Base-by-base conservation (phyloP, 2,888 invertebrate genomes). In the Agrochola circellaris region DNA sequence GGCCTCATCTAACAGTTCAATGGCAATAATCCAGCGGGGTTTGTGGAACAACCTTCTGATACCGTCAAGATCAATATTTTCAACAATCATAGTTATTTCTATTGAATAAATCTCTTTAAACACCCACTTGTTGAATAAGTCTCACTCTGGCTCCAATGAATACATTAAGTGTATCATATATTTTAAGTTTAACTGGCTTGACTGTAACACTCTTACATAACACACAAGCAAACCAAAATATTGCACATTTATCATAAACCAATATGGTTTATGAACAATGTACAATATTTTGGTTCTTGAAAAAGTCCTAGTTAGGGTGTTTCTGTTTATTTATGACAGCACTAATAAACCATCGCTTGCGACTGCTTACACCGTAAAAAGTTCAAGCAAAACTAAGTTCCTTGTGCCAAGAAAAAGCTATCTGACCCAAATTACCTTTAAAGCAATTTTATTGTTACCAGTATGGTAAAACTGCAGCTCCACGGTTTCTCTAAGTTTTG, bases 41-140 rank as follows among this genome's bases (percentile, higher is more conserved):
- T 72, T 62, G 9, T 70, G 15, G 15, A 62, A 38, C 7, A 20
- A n/a, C 13, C 15, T 23, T 60, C 42, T 45, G 15, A 23, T 11
- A 81, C 23, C 11, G 48, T 15, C 15, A 80, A 13, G 7, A 62
- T 62, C 8, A 23, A 26, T 34, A 26, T 23, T 23, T 9, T 30
- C 23, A 13, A 38, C 13, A n/a, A 8, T 69, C 8, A 5, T 65
- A 34, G 23, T 70, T 51, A 79, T 45, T 34, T 45, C 15, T 26
- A 20, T 38, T 8, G 2, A 73, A 38, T 38, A 62, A 9, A 62
- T 80, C 34, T 81, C 4, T 80, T 65, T 73, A 23, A 58, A 42
- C 2, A 51, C 23, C 34, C 45, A 62, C 34, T 56, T 80, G n/a
- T 80, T 72, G 62, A 38, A 23, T 30, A 20, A 56, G 17, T n/a